Conservation (phyloP, 2,113 vertebrate species). For the Plecotus auritus region DNA sequence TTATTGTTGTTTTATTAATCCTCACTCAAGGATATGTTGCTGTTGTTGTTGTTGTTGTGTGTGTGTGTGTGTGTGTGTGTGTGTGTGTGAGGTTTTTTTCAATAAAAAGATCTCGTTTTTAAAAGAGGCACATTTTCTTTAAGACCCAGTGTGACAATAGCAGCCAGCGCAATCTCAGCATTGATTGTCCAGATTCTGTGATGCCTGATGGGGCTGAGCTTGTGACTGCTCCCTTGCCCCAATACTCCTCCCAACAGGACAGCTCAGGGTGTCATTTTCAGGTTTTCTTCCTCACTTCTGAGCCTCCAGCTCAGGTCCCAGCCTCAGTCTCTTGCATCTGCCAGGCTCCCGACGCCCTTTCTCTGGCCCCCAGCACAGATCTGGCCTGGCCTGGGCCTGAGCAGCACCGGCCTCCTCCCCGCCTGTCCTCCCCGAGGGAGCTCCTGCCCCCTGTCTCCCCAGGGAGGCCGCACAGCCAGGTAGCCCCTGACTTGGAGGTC, state of each 20-base stretch:
- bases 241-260: fast-evolving
- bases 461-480: neutral
- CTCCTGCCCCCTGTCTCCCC: neutral
- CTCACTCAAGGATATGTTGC: too few relatives aligned
- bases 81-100: neutral
- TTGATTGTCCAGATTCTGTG: neutral
- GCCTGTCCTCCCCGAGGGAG: neutral
- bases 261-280: neutral
- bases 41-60: too few relatives aligned
- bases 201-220: fast-evolving
- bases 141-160: neutral
- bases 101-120: neutral
- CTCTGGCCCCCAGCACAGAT: neutral
- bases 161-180: neutral
- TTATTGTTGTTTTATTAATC: neutral
- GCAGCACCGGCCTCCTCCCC: fast-evolving
- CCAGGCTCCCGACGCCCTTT: fast-evolving
- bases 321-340: neutral
- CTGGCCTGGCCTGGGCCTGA: neutral
- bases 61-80: too few relatives aligned
- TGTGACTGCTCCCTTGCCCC: fast-evolving
- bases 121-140: neutral
- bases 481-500: neutral
- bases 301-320: neutral
- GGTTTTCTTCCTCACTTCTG: neutral